A percentile compares a stretch with the other conserved stretches of the same genome.
Conservation (phyloP, 2,113 vertebrate genomes). For the Copsychus sechellarum region DNA sequence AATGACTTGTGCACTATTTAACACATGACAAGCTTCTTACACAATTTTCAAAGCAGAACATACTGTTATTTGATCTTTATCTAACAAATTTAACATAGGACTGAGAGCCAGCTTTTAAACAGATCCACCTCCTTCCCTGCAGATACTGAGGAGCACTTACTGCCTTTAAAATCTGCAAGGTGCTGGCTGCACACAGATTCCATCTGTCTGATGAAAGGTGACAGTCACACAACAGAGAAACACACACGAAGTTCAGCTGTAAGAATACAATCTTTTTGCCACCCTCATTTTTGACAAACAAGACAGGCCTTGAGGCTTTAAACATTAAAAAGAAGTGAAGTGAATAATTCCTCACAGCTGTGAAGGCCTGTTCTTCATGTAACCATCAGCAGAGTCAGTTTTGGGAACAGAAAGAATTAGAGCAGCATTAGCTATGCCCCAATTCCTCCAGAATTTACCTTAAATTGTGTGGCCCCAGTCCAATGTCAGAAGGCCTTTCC, state of each 20-base stretch:
- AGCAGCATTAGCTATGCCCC: neutral
- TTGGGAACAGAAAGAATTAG: neutral
- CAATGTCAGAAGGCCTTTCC: neutral
- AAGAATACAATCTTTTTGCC: neutral
- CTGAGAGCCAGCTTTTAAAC: neutral
- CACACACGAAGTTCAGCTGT: neutral
- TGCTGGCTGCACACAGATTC: neutral
- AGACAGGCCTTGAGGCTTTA: neutral
- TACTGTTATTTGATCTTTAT: neutral
- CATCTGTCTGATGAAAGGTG: neutral
- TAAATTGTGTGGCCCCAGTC: neutral
- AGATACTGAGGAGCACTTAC: neutral
- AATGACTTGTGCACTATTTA: slow-evolving; percentile 4
- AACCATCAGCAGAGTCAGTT: neutral
- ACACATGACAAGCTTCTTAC: neutral
- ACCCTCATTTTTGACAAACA: neutral
- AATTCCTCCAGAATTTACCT: neutral
- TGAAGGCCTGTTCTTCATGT: neutral
- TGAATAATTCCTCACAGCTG: neutral
- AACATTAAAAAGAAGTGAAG: neutral
- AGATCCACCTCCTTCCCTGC: neutral
- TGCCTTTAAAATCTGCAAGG: neutral
- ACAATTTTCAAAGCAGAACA: neutral
- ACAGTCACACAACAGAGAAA: neutral
- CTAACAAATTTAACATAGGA: neutral